phyloP scores from a whole-genome alignment of 2,113 vertebrate species.

The Perca flavescens region DNA sequence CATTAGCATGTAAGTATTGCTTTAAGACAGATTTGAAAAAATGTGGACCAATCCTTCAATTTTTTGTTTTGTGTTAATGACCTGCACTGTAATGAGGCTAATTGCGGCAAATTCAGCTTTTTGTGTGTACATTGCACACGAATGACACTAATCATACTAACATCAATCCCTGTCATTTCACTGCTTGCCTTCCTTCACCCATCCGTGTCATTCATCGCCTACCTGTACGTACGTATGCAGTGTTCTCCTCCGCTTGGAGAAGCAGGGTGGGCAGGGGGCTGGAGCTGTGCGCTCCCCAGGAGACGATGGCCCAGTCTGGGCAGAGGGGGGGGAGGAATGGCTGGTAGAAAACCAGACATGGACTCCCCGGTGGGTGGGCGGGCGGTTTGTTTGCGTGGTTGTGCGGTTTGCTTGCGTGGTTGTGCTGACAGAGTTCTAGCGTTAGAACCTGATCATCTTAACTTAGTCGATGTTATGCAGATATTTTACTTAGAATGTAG shows the following conservation, averaged over 20 bases:
- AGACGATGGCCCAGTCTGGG: constrained; percentile 37
- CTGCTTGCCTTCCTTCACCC: constrained; percentile 68
- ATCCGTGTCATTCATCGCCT: constrained; percentile 67
- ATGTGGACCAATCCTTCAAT: not conserved
- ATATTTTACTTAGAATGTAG: constrained; percentile 19
- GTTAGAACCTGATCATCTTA: constrained; percentile 32
- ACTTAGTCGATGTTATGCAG: constrained; percentile 13
- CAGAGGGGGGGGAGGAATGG: constrained; percentile 54
- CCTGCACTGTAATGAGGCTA: not conserved
- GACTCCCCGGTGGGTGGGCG: constrained; percentile 66
- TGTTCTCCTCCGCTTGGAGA: constrained; percentile 80
- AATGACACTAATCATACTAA: constrained; percentile 65
- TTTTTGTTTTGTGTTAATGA: constrained; percentile 8
- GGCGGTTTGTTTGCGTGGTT: constrained; percentile 22
- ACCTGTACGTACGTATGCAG: constrained; percentile 80
- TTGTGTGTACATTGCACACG: constrained; percentile 24
- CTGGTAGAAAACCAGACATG: constrained; percentile 70
- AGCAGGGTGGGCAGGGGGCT: constrained; percentile 64
- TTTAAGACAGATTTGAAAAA: not conserved
- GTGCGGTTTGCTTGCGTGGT: constrained; percentile 12
- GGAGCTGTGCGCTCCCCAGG: constrained; percentile 34
- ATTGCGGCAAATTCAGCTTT: constrained; percentile 1
- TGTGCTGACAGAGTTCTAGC: constrained; percentile 22
- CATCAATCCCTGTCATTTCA: constrained; percentile 76
- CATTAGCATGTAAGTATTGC: not conserved